phyloP scores from a whole-genome alignment of 2,113 vertebrate species.

The Rynchops niger region DNA sequence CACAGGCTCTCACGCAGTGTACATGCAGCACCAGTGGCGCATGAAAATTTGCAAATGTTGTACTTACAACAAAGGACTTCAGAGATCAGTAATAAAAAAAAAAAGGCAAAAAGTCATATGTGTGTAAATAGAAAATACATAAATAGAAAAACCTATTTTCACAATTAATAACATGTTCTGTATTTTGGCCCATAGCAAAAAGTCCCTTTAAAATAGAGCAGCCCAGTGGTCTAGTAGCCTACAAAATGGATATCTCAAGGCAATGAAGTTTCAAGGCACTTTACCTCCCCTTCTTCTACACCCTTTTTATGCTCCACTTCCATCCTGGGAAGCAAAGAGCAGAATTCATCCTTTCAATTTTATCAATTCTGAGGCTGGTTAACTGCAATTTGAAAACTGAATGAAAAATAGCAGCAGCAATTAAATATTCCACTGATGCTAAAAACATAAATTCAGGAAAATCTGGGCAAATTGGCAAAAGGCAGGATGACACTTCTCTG shows the following conservation, averaged over 20 bases:
- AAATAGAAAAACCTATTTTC: neutral
- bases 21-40: rapidly evolving
- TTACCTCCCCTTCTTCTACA: neutral
- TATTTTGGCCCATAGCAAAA: neutral
- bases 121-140: neutral
- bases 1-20: neutral
- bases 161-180: neutral
- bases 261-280: neutral
- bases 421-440: neutral
- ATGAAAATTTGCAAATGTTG: neutral
- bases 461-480: neutral
- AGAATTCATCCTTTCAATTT: neutral
- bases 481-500: neutral
- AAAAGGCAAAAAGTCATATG: neutral
- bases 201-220: neutral
- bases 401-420: neutral
- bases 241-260: neutral
- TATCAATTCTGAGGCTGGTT: neutral
- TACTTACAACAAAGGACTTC: neutral
- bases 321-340: neutral
- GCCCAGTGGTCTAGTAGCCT: neutral
- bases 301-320: neutral
- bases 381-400: neutral
- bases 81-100: neutral
- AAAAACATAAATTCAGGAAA: neutral